A percentile compares a stretch with the other conserved stretches of the same genome.
These are phyloP conservation scores for Malaclemys terrapin DNA, from an alignment of 2,113 vertebrate species.

Conservation along the genomic window DNA sequence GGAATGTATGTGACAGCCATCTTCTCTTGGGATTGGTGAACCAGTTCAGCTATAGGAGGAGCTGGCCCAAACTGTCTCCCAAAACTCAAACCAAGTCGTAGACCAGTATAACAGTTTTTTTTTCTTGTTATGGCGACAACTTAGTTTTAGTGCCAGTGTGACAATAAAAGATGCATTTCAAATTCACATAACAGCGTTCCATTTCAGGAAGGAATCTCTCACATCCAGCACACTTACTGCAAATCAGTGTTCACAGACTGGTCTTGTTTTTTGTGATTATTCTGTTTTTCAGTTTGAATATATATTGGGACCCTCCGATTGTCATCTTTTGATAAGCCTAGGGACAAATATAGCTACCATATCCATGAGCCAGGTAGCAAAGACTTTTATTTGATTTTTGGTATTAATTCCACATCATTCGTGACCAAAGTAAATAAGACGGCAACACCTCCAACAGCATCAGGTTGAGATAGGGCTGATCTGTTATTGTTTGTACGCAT, in stretches of 20 bases:
- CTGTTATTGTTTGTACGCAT: background rate
- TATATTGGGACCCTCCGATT: background rate
- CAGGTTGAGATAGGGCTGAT: background rate
- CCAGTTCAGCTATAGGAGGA: background rate
- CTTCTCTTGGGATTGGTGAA: background rate
- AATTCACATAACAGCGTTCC: background rate
- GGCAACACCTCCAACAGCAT: background rate
- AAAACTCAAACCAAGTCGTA: background rate
- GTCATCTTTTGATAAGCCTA: background rate
- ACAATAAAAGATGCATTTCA: background rate
- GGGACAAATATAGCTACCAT: background rate
- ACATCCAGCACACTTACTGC: accelerated
- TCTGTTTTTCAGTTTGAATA: background rate
- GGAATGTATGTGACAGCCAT: background rate
- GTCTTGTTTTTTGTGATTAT: background rate
- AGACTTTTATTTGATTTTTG: background rate
- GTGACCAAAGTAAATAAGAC: background rate
- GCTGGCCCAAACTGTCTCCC: background rate
- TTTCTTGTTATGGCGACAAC: background rate
- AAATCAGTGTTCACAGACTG: background rate
- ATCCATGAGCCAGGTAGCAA: background rate
- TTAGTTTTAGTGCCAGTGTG: background rate
- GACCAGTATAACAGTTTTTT: background rate
- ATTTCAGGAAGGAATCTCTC: background rate
- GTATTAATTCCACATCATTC: background rate